A percentile compares a stretch with the other conserved stretches of the same genome.
Conservation (phyloP, 2,797 vertebrate species). For the Pseudotriccus pelzelni region DNA sequence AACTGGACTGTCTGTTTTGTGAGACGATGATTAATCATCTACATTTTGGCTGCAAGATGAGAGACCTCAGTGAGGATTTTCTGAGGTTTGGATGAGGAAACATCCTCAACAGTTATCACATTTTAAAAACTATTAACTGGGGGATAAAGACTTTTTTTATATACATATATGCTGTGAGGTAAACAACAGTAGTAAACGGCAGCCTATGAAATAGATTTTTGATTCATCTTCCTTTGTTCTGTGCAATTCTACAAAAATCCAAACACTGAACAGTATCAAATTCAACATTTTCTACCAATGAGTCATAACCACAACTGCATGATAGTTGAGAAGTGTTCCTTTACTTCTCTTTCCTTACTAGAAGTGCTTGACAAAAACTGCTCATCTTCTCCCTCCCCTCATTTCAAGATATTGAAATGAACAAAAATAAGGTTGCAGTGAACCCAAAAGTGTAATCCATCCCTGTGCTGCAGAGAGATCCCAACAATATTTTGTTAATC, state of each 20-base stretch:
- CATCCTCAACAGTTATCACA: fast-evolving
- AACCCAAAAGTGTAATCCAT: neutral
- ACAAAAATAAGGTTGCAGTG: neutral
- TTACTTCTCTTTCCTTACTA: neutral
- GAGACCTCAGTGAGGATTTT: neutral
- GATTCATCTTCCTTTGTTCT: neutral
- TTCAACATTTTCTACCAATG: neutral
- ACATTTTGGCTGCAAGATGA: neutral
- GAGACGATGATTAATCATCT: neutral
- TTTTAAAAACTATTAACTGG: neutral
- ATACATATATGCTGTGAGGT: neutral
- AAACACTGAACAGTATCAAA: neutral
- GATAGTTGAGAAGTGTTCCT: neutral
- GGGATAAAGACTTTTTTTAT: neutral
- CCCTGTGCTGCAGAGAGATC: fast-evolving
- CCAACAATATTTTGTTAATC: neutral
- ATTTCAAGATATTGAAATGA: neutral
- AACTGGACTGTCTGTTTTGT: neutral
- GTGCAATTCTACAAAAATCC: neutral
- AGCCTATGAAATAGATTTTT: neutral
- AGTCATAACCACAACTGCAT: neutral
- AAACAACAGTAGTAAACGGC: neutral
- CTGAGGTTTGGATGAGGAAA: neutral
- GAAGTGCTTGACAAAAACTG: neutral
- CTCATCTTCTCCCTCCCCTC: neutral